Evolutionary conservation across 2,888 invertebrate species (phyloP), one percentile per base, ranked within the genome.

Genomic region (Acrobasis repandana): DNA sequence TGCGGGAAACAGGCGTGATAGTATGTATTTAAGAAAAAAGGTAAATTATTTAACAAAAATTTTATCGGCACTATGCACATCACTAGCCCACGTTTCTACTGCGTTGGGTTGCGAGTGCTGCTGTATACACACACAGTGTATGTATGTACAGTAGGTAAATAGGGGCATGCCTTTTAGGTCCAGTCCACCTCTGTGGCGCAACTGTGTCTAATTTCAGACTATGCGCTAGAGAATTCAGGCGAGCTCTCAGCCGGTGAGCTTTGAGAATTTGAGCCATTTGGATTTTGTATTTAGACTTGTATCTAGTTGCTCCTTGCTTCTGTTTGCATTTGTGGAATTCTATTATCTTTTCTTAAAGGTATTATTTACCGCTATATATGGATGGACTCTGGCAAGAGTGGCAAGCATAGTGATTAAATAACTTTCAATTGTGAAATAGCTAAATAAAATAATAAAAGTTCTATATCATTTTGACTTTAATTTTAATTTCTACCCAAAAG

Each of bases 131-230:
- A 43, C 43, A 43, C 43, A 43, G 43, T 43, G 5, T 48, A 48
- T 11, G 18, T 48, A 15, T 48, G 15, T 48, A 48, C 28, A 50
- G 50, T 15, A 51, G 14, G 9, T 33, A 28, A 28, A 50, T 51
- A 20, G 28, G 10, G 16, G 49, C 49, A 38, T 14, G 14, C 83
- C 86, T 85, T 86, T 87, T 82, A 43, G 43, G 14, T 43, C 10
- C 28, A 51, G 72, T 70, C 71, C 70, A 63, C 68, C 67, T 49
- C 48, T 5, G 18, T 11, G 20, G 15, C 48, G 20, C 28, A 33
- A 56, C 33, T 58, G 56, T 46, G 36, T 58, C 58, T 58, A 58
- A 34, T 58, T 58, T 58, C 48, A 48, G 58, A 57, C 56, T 16
- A 33, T 57, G 52, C 52, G 11, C 52, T 54, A 33, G 52, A 54